phyloP scores from a whole-genome alignment of 2,888 invertebrate genomes.

The Pardosa pseudoannulata region DNA sequence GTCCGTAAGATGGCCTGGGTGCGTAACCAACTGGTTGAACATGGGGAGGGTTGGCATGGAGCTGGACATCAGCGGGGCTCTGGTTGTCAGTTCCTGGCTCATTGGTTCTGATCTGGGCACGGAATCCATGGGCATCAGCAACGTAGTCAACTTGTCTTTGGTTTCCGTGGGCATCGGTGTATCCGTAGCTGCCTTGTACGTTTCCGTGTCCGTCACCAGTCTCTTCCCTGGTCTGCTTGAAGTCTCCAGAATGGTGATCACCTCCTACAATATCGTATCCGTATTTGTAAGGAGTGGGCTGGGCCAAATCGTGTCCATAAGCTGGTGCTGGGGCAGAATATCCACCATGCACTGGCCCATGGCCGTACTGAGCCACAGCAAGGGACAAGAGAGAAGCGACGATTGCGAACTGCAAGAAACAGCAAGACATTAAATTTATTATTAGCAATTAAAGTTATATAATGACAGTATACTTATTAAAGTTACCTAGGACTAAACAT shows the following conservation, averaged over 20 bases:
- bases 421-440: too few relatives aligned
- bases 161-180: constrained; percentile 62
- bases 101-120: constrained; percentile 63
- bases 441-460: too few relatives aligned
- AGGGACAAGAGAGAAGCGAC: constrained; percentile 49
- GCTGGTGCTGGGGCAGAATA: too few relatives aligned
- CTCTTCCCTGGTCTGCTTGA: constrained; percentile 60
- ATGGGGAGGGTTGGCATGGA: constrained; percentile 58
- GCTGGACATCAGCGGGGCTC: constrained; percentile 68
- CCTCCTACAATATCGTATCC: constrained; percentile 68
- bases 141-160: constrained; percentile 71
- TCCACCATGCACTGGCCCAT: not conserved
- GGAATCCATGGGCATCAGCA: constrained; percentile 64
- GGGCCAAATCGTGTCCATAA: constrained; percentile 20
- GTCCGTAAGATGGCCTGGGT: constrained; percentile 43
- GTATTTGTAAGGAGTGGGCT: constrained; percentile 64
- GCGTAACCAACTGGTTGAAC: constrained; percentile 20
- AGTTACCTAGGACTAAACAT: too few relatives aligned
- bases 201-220: constrained; percentile 65
- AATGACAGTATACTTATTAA: too few relatives aligned
- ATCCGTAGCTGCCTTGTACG: constrained; percentile 64
- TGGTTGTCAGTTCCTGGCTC: constrained; percentile 69
- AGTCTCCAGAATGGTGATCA: constrained; percentile 53
- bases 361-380: constrained; percentile 47
- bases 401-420: constrained; percentile 31